Percentiles rank a stretch among this genome's conserved stretches.
These are phyloP conservation scores for Muscidifurax raptorellus DNA, from an alignment of 1,140 invertebrate species.

Conservation along the genomic window DNA sequence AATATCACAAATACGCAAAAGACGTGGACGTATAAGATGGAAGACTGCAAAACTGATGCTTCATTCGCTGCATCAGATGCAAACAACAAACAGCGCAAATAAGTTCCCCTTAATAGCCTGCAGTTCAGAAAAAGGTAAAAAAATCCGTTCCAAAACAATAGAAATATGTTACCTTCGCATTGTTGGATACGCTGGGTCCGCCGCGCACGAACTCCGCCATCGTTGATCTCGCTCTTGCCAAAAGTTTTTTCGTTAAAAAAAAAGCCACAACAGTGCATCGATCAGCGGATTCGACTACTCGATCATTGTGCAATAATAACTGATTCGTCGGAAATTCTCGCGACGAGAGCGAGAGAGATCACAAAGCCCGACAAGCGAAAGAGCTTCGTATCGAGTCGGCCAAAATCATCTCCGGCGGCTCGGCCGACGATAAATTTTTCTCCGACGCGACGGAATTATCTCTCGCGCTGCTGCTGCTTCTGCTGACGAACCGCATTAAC, in stretches of 20 bases:
- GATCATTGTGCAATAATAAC: not conserved
- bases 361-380: not conserved
- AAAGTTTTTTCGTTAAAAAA: not conserved
- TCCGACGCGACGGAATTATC: not conserved
- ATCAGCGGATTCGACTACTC: not conserved
- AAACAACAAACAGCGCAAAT: too few species aligned
- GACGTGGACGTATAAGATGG: too few species aligned
- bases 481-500: not conserved
- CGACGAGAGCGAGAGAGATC: not conserved
- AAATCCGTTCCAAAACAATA: too few species aligned
- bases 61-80: too few species aligned
- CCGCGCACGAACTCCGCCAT: conserved; percentile 79
- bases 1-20: too few species aligned
- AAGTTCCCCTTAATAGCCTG: too few species aligned
- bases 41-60: too few species aligned
- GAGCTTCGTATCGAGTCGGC: not conserved
- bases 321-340: not conserved
- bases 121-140: too few species aligned
- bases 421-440: not conserved
- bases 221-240: conserved; percentile 46
- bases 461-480: not conserved
- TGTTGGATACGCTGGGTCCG: conserved; percentile 75
- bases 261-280: not conserved
- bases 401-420: not conserved
- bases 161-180: conserved; percentile 70